These are phyloP conservation scores for Subacronicta megacephala DNA, from an alignment of 2,888 invertebrate species.

Conservation along the genomic window DNA sequence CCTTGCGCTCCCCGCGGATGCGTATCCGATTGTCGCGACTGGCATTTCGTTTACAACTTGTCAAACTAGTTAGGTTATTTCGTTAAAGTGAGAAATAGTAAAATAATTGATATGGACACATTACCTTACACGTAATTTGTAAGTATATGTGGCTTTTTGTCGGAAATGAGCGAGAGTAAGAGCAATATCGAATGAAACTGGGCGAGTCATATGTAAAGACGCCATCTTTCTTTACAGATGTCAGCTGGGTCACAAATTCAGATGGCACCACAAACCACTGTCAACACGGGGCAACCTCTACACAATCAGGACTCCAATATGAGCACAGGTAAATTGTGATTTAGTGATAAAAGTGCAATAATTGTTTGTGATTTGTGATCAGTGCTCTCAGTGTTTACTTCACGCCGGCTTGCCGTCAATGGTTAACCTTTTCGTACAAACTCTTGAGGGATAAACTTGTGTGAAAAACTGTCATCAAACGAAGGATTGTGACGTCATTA, in stretches of 20 bases:
- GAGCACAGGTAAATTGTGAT: constrained; percentile 95
- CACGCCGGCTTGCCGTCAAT: constrained; percentile 70
- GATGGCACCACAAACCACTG: constrained; percentile 98
- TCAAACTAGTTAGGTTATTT: constrained; percentile 89
- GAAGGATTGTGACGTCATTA: constrained; percentile 85
- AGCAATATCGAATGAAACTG: constrained; percentile 71
- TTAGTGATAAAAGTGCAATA: constrained; percentile 81
- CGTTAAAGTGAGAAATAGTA: constrained; percentile 71
- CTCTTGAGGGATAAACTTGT: constrained; percentile 71
- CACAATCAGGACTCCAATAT: constrained; percentile 99
- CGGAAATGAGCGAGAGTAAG: constrained; percentile 62
- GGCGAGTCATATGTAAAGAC: constrained; percentile 89
- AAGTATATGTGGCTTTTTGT: constrained; percentile 65
- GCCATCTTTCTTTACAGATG: constrained; percentile 94
- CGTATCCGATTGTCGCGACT: constrained; percentile 89
- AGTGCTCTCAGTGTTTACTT: constrained; percentile 82
- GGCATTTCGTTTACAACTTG: constrained; percentile 87
- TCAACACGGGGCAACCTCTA: constrained; percentile 94
- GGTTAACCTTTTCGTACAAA: constrained; percentile 73
- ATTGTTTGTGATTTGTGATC: constrained; percentile 80
- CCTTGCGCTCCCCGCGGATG: constrained; percentile 83
- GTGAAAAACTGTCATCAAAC: constrained; percentile 78
- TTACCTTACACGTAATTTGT: constrained; percentile 72
- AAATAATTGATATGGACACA: constrained; percentile 67
- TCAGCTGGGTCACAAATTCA: constrained; percentile 99